Base-by-base conservation (phyloP, 2,797 vertebrate genomes). In the Botia kubotai region DNA sequence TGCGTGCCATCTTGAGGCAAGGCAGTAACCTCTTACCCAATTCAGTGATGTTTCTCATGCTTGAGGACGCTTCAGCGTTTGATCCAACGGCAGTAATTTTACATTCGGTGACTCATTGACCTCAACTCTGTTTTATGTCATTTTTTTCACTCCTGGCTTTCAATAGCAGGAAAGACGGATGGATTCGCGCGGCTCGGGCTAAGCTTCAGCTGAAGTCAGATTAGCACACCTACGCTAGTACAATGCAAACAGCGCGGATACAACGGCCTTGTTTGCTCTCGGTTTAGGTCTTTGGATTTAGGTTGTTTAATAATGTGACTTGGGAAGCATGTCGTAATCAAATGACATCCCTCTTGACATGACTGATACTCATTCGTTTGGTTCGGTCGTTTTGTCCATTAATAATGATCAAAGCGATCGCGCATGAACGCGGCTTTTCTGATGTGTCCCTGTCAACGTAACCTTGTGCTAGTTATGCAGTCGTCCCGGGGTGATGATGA, bases 191-290 rank as follows among this genome's bases (percentile, higher is more conserved):
- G 33, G 60, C 81, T 73, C 0, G 3, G 19, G 8, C 6, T 16
- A 39, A 46, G 66, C 29, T 81, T 73, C 52, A 53, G 55, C 23
- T 63, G 33, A 36, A 13, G 53, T 68, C 39, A 70, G 71, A 53
- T 85, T 81, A 81, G 39, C 75, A 79, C 79, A 62, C 79, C 85
- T 75, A 70, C 67, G 68, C 81, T 66, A 36, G 26, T 1, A 11
- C 63, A 81, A 66, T 75, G 76, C 68, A 69, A 81, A 77, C 69
- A 80, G 39, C 6, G 12, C 2, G 46, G 72, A 55, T 68, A 73
- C 73, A 81, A 67, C 29, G 7, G 70, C 13, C 58, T 26, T 81
- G 21, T 85, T 83, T 77, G 68, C 21, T 48, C 21, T 19, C 17
- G 48, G 52, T 48, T 81, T 43, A 65, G 26, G 62, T 16, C 53